Evolutionary conservation across 1,140 invertebrate genomes (phyloP).

Genomic region (Drosophila takahashii): DNA sequence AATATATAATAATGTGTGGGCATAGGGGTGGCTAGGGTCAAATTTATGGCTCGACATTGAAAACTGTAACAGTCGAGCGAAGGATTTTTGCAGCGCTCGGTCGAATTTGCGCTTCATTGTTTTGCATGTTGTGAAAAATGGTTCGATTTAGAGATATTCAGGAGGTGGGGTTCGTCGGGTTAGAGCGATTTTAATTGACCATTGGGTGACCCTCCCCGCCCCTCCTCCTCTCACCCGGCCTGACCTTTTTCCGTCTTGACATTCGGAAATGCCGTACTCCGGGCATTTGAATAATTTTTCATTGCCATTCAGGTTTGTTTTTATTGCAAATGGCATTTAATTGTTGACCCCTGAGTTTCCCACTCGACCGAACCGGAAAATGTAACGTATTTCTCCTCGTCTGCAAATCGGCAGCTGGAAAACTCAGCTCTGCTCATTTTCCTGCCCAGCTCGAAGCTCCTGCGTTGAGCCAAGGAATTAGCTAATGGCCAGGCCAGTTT

Average conservation of each 20-base stretch:
- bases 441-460: constrained; percentile 8
- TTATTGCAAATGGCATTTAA: constrained; percentile 79
- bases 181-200: constrained; percentile 65
- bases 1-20: constrained; percentile 2
- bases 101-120: constrained; percentile 55
- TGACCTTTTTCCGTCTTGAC: constrained; percentile 77
- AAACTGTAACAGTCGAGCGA: constrained; percentile 64
- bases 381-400: constrained; percentile 57
- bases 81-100: constrained; percentile 55
- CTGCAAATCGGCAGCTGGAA: constrained; percentile 29
- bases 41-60: constrained; percentile 70
- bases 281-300: constrained; percentile 78
- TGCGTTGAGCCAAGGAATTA: constrained; percentile 52
- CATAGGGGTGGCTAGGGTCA: constrained; percentile 72
- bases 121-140: constrained; percentile 75
- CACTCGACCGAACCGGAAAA: constrained; percentile 30
- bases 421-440: constrained; percentile 23
- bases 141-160: constrained; percentile 17
- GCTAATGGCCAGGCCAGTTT: constrained; percentile 43
- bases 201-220: constrained; percentile 59
- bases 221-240: constrained; percentile 9
- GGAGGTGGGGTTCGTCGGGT: constrained; percentile 13
- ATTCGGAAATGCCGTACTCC: constrained; percentile 33
- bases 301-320: constrained; percentile 57
- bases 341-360: constrained; percentile 66